A percentile compares a stretch with the other conserved stretches of the same genome.
Conservation (phyloP, 2,113 vertebrate genomes). For the Salvelinus sp. region DNA sequence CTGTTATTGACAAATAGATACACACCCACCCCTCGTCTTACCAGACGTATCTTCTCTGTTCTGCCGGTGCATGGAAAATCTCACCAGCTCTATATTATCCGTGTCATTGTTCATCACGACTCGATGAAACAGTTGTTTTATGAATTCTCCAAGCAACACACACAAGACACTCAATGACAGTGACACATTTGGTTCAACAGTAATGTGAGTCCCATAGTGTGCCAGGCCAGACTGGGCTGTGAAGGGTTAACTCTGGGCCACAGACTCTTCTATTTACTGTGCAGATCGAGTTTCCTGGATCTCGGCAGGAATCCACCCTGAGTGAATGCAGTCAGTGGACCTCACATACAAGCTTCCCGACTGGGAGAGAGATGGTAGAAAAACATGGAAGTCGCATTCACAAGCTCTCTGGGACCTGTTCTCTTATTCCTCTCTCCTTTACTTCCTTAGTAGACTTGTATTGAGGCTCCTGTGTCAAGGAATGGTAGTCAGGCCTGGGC, state of each 20-base stretch:
- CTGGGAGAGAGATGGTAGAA: slow-evolving; percentile 31
- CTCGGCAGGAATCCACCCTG: slow-evolving; percentile 39
- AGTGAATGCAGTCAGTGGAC: slow-evolving; percentile 53
- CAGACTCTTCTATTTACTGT: not conserved
- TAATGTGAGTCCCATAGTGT: not conserved
- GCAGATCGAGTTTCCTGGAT: slow-evolving; percentile 13
- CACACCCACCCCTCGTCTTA: too few relatives aligned
- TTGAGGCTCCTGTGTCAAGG: not conserved
- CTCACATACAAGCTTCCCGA: slow-evolving; percentile 23
- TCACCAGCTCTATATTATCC: too few relatives aligned
- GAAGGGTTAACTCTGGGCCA: slow-evolving; percentile 26
- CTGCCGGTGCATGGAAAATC: too few relatives aligned
- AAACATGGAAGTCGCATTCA: slow-evolving; percentile 53
- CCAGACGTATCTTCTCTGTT: too few relatives aligned
- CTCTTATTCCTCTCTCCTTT: slow-evolving; percentile 5
- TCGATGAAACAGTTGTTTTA: too few relatives aligned
- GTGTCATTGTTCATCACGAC: too few relatives aligned
- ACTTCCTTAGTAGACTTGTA: slow-evolving; percentile 1
- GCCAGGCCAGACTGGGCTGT: not conserved
- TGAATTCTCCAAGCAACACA: too few relatives aligned
- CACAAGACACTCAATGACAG: too few relatives aligned
- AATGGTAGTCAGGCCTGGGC: not conserved
- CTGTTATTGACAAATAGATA: too few relatives aligned
- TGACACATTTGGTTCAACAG: too few relatives aligned
- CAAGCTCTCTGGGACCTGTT: slow-evolving; percentile 21